phyloP scores from a whole-genome alignment of 2,888 invertebrate species.

The Taphrorychus bicolor region DNA sequence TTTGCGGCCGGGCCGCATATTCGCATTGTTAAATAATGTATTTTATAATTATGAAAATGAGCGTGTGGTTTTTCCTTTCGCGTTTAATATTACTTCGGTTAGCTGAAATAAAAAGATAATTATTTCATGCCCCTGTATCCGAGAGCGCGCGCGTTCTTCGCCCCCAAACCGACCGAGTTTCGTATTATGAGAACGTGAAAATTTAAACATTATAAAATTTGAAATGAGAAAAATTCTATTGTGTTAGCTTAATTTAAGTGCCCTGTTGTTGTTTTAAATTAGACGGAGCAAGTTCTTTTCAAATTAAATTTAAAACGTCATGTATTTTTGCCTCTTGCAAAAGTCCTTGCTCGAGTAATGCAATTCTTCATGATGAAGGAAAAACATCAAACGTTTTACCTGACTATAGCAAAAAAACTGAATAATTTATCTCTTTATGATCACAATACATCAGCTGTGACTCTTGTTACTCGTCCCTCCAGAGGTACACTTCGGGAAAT shows the following conservation, averaged over 20 bases:
- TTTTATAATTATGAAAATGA: constrained; percentile 39
- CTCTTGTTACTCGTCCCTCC: background rate
- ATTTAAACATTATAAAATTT: constrained; percentile 14
- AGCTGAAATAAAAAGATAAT: constrained; percentile 34
- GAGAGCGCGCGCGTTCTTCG: background rate
- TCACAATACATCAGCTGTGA: background rate
- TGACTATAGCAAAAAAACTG: background rate
- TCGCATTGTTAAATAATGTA: constrained; percentile 33
- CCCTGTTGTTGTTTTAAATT: background rate
- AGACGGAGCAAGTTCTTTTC: background rate
- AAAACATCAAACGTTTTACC: too few relatives aligned
- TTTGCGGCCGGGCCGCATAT: constrained; percentile 36
- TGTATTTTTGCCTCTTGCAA: too few relatives aligned
- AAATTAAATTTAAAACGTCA: too few relatives aligned
- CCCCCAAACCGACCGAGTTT: background rate
- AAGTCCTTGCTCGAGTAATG: too few relatives aligned
- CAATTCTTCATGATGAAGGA: too few relatives aligned
- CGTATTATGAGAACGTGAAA: constrained; percentile 10
- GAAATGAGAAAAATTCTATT: background rate
- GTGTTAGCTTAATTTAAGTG: background rate
- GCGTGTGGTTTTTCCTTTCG: constrained; percentile 36
- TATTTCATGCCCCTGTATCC: constrained; percentile 13
- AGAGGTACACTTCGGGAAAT: constrained; percentile 19
- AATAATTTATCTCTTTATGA: background rate
- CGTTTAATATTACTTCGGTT: constrained; percentile 33